A percentile compares a stretch with the other conserved stretches of the same genome.
Conservation (phyloP, 2,797 vertebrate species). For the Gallinago nigripennis region DNA sequence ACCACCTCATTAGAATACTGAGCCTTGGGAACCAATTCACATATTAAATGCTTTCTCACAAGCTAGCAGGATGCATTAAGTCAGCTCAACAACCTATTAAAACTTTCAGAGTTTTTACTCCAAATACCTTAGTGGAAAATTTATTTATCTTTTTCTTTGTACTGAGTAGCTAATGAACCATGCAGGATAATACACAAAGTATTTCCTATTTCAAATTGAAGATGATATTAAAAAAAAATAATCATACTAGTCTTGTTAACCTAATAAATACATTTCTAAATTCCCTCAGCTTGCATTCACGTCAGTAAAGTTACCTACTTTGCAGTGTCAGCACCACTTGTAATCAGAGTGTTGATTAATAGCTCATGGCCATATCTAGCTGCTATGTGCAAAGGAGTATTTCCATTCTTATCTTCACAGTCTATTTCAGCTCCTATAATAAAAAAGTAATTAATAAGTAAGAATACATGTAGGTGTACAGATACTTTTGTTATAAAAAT, state of each 20-base stretch:
- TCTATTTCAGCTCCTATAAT: slow-evolving; percentile 92
- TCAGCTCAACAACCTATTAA: not conserved
- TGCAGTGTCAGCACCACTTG: slow-evolving; percentile 93
- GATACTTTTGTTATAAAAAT: not conserved
- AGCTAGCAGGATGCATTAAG: not conserved
- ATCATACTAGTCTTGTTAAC: not conserved
- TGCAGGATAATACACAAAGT: not conserved
- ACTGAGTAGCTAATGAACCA: not conserved
- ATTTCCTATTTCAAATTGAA: not conserved
- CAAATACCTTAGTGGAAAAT: not conserved
- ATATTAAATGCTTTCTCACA: not conserved
- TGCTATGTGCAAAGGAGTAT: slow-evolving; percentile 97
- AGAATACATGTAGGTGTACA: not conserved
- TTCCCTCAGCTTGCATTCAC: not conserved
- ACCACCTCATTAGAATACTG: not conserved
- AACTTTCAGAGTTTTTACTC: not conserved
- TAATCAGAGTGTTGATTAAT: slow-evolving; percentile 96
- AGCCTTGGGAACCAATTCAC: not conserved
- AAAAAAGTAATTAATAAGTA: slow-evolving; percentile 10
- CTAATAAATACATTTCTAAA: slow-evolving; percentile 1
- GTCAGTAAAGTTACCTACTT: slow-evolving; percentile 83
- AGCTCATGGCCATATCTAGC: slow-evolving; percentile 97
- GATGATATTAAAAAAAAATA: not conserved
- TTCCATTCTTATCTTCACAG: slow-evolving; percentile 97
- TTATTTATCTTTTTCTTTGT: not conserved